Evolutionary conservation across 2,797 vertebrate species (phyloP), one percentile per base, ranked within the genome.

Genomic region (Eupleurogrammus muticus): DNA sequence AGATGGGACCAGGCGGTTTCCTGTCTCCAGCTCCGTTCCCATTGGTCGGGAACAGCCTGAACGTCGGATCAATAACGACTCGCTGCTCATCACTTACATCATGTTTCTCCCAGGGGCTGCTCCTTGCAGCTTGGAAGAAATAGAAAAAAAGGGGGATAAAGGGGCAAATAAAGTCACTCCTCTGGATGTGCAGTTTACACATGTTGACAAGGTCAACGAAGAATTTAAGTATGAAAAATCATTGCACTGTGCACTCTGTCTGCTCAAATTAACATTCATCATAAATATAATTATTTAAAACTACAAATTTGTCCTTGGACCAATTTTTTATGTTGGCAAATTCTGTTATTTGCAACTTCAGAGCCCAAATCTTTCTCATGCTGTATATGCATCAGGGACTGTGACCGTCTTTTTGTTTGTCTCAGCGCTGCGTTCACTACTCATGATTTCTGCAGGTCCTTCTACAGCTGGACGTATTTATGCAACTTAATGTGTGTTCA

Each of bases 51-150:
- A 55, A 61, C 47, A 51, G 36, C 19, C 34, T 28, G 32, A 71
- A 64, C 60, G 47, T 34, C 5, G 17, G 70, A 87, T 90, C 86
- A 73, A 87, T 88, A 83, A 53, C 2, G 28, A 50, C 78, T 75
- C 57, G 50, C 76, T 83, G 80, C 59, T 76, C 78, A 68, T 80
- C 81, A 68, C 57, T 80, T 80, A 68, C 2, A 34, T 54, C 70
- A 79, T 5, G 20, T 11, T 49, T 78, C 80, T 72, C 83, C 19
- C 17, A n/a, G 55, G 81, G 24, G 24, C 58, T 60, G 24, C 40
- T 72, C 77, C 42, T 64, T 32, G 53, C 66, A 53, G 54, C 36
- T 44, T 28, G 64, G 49, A 34, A 55, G 11, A 49, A 53, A n/a
- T 24, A 55, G 11, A 35, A 56, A 12, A 54, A 17, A 38, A 42